Evolutionary conservation across 92 coral and sea anemone genomes (phyloP).

Genomic region (Epizoanthus ramosus): DNA sequence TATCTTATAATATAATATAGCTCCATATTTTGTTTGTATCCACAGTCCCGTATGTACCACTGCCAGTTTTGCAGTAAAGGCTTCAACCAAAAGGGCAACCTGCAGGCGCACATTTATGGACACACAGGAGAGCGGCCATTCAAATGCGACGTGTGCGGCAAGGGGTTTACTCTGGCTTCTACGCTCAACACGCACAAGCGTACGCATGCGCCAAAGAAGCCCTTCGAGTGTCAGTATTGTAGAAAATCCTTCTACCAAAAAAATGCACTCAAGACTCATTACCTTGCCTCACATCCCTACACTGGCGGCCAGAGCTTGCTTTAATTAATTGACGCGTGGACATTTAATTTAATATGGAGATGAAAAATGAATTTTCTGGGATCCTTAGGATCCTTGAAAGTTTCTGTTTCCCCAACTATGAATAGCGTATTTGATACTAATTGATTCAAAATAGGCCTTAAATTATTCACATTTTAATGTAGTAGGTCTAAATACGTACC

Average conservation of each 20-base stretch:
- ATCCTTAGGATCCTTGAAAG: too few relatives aligned
- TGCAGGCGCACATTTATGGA: constrained; percentile 97
- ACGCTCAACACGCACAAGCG: constrained; percentile 96
- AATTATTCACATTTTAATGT: too few relatives aligned
- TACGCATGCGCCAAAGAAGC: constrained; percentile 94
- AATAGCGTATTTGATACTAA: too few relatives aligned
- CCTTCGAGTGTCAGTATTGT: constrained; percentile 91
- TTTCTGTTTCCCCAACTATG: too few relatives aligned
- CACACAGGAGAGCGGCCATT: constrained; percentile 99
- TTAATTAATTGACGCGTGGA: constrained; percentile 9
- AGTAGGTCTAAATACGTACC: too few relatives aligned
- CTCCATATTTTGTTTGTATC: background rate
- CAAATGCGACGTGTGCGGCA: constrained; percentile 87
- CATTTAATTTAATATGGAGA: too few relatives aligned
- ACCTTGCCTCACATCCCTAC: constrained; percentile 94
- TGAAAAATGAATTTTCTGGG: too few relatives aligned
- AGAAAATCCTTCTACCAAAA: constrained; percentile 95
- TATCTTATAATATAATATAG: background rate
- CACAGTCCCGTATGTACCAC: constrained; percentile 64
- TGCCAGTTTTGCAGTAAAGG: constrained; percentile 90
- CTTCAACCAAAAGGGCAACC: constrained; percentile 94
- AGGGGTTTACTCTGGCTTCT: constrained; percentile 93
- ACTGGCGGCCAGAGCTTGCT: constrained; percentile 89
- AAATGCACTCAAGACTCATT: constrained; percentile 93
- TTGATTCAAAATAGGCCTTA: too few relatives aligned